phyloP scores from a whole-genome alignment of 2,113 vertebrate species.

The Silurus glanis region DNA sequence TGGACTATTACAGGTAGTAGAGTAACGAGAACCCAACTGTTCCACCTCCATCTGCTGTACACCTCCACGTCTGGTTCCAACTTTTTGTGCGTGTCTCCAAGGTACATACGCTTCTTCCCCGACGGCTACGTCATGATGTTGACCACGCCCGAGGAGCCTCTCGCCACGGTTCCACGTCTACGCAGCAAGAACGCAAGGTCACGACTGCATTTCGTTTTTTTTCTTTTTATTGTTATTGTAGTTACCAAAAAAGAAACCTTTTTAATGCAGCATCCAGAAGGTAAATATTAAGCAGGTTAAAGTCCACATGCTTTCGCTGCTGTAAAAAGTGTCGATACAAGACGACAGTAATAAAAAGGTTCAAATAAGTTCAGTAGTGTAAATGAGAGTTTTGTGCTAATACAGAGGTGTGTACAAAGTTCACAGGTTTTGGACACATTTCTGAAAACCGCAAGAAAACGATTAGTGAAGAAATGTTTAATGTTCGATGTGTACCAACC shows the following conservation, averaged over 20 bases:
- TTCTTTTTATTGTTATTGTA: too few species aligned
- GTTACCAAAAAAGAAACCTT: too few species aligned
- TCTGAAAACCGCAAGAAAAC: neutral
- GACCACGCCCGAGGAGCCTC: conserved; percentile 92
- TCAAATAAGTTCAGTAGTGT: neutral
- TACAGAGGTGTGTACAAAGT: neutral
- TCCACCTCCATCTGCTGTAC: too few species aligned
- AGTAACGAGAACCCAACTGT: too few species aligned
- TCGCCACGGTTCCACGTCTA: conserved; percentile 84
- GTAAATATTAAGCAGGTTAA: neutral
- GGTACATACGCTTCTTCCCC: conserved; percentile 95
- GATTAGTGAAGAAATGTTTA: neutral
- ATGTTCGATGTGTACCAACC: neutral
- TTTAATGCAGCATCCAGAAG: neutral
- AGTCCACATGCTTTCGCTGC: neutral
- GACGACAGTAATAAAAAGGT: neutral
- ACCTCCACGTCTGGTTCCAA: neutral
- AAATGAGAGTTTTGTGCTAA: neutral
- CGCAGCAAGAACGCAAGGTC: conserved; percentile 86
- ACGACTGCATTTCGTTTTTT: neutral
- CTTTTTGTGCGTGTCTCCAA: conserved; percentile 54
- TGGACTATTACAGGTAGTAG: conserved; percentile 95
- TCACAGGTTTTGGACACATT: neutral
- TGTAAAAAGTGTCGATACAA: neutral
- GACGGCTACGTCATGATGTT: conserved; percentile 93